Conservation (phyloP, 2,797 vertebrate genomes). For the Streptopelia turtur region DNA sequence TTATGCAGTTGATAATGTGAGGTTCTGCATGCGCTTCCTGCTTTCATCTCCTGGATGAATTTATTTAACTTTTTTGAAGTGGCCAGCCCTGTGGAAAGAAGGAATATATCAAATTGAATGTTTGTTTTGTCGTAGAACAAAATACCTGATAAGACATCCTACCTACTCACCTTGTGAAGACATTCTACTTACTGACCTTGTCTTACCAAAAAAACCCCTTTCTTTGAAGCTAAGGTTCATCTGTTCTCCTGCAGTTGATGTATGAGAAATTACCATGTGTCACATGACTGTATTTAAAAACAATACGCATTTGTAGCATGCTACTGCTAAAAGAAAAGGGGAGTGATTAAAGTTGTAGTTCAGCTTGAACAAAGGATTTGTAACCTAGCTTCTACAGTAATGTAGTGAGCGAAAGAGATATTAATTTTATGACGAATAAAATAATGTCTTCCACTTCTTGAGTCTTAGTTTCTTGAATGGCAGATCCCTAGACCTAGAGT, state of each 20-base stretch:
- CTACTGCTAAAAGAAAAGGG: not conserved
- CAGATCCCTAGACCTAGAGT: not conserved
- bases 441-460: not conserved
- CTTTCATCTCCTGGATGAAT: constrained; percentile 22
- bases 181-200: not conserved
- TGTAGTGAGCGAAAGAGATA: not conserved
- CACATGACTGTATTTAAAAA: not conserved
- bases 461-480: not conserved
- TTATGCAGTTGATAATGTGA: not conserved
- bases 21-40: not conserved
- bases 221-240: not conserved
- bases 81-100: not conserved
- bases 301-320: not conserved
- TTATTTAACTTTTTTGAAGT: constrained; percentile 29
- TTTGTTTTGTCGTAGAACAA: not conserved
- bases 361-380: not conserved
- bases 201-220: not conserved
- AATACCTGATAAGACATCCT: not conserved
- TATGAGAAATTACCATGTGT: not conserved
- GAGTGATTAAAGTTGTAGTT: not conserved
- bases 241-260: not conserved
- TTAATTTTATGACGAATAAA: not conserved
- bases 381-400: not conserved
- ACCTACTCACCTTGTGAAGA: not conserved
- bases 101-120: not conserved